phyloP scores from a whole-genome alignment of 2,113 vertebrate species.

The Sphyrna mokarran region DNA sequence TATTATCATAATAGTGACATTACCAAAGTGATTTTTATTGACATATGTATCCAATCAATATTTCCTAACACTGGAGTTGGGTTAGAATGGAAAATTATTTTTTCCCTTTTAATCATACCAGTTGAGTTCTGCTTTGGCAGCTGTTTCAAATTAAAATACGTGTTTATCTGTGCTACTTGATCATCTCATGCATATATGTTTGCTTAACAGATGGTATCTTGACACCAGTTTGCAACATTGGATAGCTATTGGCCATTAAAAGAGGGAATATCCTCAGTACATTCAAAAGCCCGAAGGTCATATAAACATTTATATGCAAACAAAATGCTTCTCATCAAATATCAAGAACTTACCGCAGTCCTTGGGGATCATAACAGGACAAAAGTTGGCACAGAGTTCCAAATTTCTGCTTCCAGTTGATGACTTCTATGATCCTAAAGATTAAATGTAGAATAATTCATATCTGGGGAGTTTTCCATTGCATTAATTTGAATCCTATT shows the following conservation, averaged over 20 bases:
- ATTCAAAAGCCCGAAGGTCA: not conserved
- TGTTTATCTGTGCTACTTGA: not conserved
- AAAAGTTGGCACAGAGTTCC: not conserved
- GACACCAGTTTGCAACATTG: not conserved
- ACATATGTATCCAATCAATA: not conserved
- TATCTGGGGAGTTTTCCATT: not conserved
- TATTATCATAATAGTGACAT: not conserved
- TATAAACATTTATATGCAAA: not conserved
- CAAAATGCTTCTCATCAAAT: conserved; percentile 21
- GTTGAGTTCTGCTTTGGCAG: not conserved
- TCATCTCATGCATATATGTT: not conserved
- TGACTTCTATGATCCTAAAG: not conserved
- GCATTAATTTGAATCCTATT: not conserved
- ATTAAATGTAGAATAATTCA: not conserved
- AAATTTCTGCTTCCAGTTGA: not conserved
- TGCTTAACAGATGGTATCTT: not conserved
- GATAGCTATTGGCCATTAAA: not conserved
- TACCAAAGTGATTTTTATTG: not conserved
- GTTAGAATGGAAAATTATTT: not conserved
- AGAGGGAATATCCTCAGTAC: not conserved
- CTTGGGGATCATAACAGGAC: not conserved
- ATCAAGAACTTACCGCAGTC: not conserved
- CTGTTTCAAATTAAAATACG: not conserved
- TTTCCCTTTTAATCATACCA: not conserved
- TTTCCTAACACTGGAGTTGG: not conserved